These are phyloP conservation scores for Gryllus longicercus DNA, from an alignment of 2,888 invertebrate genomes.

Conservation along the genomic window DNA sequence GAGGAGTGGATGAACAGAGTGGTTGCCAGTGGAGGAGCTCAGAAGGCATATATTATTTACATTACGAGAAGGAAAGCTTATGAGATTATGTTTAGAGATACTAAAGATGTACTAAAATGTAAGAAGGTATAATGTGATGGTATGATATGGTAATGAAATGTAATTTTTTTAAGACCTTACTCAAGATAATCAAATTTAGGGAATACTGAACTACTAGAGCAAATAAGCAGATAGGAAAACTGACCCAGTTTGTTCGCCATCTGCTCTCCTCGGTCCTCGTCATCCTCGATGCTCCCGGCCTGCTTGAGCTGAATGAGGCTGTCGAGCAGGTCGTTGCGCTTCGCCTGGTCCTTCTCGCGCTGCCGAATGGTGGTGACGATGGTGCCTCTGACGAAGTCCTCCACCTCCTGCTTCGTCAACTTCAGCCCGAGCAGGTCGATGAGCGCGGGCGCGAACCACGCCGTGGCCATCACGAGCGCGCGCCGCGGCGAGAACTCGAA, in stretches of 20 bases:
- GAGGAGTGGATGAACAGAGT: too few species aligned
- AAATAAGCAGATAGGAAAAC: background rate
- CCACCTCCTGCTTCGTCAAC: background rate
- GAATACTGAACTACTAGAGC: too few species aligned
- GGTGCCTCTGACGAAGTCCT: background rate
- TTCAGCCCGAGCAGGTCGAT: background rate
- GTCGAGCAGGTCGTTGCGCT: background rate
- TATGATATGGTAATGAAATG: too few species aligned
- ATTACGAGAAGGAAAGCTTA: too few species aligned
- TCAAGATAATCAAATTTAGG: too few species aligned
- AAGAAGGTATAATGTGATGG: too few species aligned
- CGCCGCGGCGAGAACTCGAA: background rate
- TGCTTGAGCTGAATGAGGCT: background rate
- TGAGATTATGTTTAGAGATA: too few species aligned
- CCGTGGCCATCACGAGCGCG: background rate
- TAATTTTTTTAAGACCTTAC: too few species aligned
- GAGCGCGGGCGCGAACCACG: background rate
- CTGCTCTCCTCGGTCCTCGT: too few species aligned
- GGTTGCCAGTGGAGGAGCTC: too few species aligned
- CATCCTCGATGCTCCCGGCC: background rate
- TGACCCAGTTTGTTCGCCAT: background rate
- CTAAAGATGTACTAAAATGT: too few species aligned
- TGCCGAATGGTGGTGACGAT: background rate
- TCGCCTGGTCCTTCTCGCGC: background rate
- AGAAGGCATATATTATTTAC: too few species aligned